Evolutionary conservation across 2,797 vertebrate species (phyloP).

Genomic region (Sciaenops ocellatus): DNA sequence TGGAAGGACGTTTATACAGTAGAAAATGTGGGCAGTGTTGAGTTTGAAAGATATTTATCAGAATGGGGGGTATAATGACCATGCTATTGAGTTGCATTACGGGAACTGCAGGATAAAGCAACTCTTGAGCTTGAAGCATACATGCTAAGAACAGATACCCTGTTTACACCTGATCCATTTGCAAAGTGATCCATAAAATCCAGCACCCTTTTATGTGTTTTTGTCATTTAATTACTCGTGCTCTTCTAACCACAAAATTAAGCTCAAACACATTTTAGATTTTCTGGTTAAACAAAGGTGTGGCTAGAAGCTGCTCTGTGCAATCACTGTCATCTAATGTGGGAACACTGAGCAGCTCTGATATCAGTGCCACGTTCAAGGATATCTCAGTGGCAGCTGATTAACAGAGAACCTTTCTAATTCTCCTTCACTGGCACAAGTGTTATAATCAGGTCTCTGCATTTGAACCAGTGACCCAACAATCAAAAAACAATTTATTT

Average conservation of each 20-base stretch:
- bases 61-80: no score
- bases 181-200: no score
- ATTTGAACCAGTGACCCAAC: conserved; percentile 21
- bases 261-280: neutral
- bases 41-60: neutral
- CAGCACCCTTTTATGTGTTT: neutral
- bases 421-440: conserved; percentile 1
- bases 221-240: neutral
- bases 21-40: neutral
- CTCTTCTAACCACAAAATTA: neutral
- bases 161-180: no score
- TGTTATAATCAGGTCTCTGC: conserved; percentile 14
- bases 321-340: conserved; percentile 1
- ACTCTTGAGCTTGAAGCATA: neutral
- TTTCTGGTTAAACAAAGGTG: neutral
- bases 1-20: neutral
- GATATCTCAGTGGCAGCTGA: conserved; percentile 22
- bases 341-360: neutral
- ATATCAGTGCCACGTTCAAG: conserved; percentile 13
- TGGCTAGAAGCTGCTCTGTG: neutral
- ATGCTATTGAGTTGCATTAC: neutral
- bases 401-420: conserved; percentile 23
- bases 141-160: neutral
- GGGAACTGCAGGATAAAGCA: neutral
- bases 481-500: conserved; percentile 16